Conservation (phyloP, 2,113 vertebrate genomes). For the Probosciger aterrimus region DNA sequence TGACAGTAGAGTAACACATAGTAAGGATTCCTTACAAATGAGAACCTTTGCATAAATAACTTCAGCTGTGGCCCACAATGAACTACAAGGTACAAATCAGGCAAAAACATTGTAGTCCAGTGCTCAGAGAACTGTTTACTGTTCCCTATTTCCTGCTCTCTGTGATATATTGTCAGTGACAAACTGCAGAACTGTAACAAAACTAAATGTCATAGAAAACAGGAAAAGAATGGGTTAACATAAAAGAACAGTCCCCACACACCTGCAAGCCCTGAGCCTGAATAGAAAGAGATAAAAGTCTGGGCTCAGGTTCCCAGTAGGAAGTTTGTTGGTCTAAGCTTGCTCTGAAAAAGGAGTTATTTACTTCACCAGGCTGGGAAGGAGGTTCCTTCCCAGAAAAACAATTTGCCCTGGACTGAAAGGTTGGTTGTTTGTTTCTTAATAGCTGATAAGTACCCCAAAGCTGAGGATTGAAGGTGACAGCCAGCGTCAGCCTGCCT, state of each 20-base stretch:
- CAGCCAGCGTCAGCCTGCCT: neutral
- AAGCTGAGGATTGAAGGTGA: neutral
- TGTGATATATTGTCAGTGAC: rapidly evolving
- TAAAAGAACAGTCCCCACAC: neutral
- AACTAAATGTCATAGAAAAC: neutral
- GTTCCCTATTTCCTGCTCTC: neutral
- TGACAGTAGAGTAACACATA: neutral
- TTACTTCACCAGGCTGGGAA: neutral
- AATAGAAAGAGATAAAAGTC: neutral
- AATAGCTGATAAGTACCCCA: neutral
- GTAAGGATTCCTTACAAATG: neutral
- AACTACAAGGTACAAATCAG: neutral
- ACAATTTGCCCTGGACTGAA: neutral
- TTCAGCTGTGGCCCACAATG: neutral
- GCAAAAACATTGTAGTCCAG: neutral
- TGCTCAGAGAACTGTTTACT: neutral
- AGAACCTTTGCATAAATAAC: neutral
- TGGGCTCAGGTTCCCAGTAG: rapidly evolving
- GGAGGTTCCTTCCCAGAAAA: neutral
- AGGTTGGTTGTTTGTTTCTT: neutral
- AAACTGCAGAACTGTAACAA: neutral
- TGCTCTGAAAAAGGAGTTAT: neutral
- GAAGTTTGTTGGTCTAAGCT: neutral
- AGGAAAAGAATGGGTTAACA: neutral
- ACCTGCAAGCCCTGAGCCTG: neutral